A percentile compares a stretch with the other conserved stretches of the same genome.
Conservation (phyloP, 2,113 vertebrate genomes). For the Siniperca chuatsi region DNA sequence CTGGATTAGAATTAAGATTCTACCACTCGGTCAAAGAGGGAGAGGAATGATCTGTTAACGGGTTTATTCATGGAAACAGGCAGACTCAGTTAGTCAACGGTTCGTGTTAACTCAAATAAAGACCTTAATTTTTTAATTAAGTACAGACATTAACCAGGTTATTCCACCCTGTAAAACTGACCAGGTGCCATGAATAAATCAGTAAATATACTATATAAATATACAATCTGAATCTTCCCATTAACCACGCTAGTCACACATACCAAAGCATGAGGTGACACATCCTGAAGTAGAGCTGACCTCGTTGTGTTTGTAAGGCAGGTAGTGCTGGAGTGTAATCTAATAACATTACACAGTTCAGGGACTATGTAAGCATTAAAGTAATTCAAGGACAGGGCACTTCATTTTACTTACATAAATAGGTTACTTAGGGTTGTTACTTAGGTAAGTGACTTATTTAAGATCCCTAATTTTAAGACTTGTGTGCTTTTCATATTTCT, state of each 20-base stretch:
- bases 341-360: conserved; percentile 29
- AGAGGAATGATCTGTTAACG: conserved; percentile 30
- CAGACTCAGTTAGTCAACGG: conserved; percentile 1
- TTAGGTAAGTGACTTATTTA: not conserved
- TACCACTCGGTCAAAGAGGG: conserved; percentile 2
- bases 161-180: not conserved
- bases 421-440: not conserved
- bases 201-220: not conserved
- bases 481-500: not conserved
- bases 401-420: not conserved
- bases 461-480: not conserved
- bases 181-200: not conserved
- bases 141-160: not conserved
- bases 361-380: not conserved
- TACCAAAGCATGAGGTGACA: not conserved
- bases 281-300: conserved; percentile 20
- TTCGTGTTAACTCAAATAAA: not conserved
- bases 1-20: conserved; percentile 50
- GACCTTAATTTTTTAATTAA: not conserved
- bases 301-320: conserved; percentile 29
- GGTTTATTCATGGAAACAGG: conserved; percentile 24
- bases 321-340: conserved; percentile 27
- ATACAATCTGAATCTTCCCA: not conserved
- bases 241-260: not conserved
- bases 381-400: not conserved